Evolutionary conservation across 2,888 invertebrate species (phyloP).

Genomic region (Aethes cnicana): DNA sequence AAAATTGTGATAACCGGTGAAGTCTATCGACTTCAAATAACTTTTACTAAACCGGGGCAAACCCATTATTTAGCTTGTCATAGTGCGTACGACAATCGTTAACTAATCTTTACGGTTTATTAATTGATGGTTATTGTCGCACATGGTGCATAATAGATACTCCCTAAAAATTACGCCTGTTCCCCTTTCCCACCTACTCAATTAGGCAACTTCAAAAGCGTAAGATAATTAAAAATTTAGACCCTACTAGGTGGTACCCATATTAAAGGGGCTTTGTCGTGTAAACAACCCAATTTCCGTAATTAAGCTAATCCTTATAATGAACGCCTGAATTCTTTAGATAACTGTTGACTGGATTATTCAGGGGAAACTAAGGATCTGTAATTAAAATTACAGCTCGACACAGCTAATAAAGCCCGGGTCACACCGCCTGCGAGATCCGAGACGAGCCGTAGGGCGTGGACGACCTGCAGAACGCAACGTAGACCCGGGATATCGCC

Average conservation of each 20-base stretch:
- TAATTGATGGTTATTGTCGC: constrained; percentile 21
- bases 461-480: too few species aligned
- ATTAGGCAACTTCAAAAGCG: constrained; percentile 17
- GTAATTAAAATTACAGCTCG: too few species aligned
- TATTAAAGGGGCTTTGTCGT: background rate
- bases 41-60: too few species aligned
- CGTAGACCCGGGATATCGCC: too few species aligned
- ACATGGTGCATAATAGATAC: constrained; percentile 20
- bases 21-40: too few species aligned
- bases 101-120: constrained; percentile 9
- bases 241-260: constrained; percentile 1
- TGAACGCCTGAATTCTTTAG: constrained; percentile 4
- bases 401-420: too few species aligned
- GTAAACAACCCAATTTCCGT: background rate
- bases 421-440: too few species aligned
- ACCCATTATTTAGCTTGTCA: background rate
- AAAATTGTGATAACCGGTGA: too few species aligned
- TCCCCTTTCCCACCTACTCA: constrained; percentile 13
- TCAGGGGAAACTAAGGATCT: too few species aligned
- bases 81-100: constrained; percentile 9
- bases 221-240: constrained; percentile 23
- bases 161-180: constrained; percentile 12
- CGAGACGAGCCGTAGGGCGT: too few species aligned
- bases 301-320: background rate
- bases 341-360: background rate